Percentiles rank a stretch among this genome's conserved stretches.
Evolutionary conservation across 1,140 invertebrate species (phyloP).

Genomic region (Leucophenga varia): DNA sequence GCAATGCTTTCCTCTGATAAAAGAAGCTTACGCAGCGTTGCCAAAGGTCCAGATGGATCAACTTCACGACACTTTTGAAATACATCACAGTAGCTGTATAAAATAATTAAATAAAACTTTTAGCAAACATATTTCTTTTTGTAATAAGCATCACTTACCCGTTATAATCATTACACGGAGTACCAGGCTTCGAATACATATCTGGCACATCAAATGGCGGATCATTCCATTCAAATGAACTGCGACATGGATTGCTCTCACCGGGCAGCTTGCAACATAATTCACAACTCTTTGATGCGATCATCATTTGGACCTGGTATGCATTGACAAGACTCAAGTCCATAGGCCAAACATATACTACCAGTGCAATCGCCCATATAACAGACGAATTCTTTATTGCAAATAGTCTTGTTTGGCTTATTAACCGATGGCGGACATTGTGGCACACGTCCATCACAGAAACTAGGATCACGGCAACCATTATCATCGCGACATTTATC

Average conservation of each 20-base stretch:
- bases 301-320: conserved; percentile 73
- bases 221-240: conserved; percentile 88
- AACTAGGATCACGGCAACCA: conserved; percentile 86
- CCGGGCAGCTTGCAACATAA: conserved; percentile 86
- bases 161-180: conserved; percentile 97
- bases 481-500: conserved; percentile 92
- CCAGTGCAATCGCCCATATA: conserved; percentile 94
- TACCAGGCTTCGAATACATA: conserved; percentile 90
- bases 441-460: conserved; percentile 82
- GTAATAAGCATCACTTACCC: conserved; percentile 61
- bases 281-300: conserved; percentile 82
- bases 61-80: conserved; percentile 96
- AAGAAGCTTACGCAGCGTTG: conserved; percentile 82
- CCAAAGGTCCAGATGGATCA: conserved; percentile 91
- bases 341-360: conserved; percentile 89
- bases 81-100: conserved; percentile 90
- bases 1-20: conserved; percentile 87
- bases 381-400: conserved; percentile 91
- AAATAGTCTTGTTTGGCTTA: conserved; percentile 92
- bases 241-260: conserved; percentile 77
- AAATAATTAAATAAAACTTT: background rate
- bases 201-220: conserved; percentile 87
- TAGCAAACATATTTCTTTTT: conserved; percentile 2
- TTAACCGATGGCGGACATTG: conserved; percentile 88
- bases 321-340: conserved; percentile 95